phyloP scores from a whole-genome alignment of 2,888 invertebrate genomes.

The Heliconius aoede region DNA sequence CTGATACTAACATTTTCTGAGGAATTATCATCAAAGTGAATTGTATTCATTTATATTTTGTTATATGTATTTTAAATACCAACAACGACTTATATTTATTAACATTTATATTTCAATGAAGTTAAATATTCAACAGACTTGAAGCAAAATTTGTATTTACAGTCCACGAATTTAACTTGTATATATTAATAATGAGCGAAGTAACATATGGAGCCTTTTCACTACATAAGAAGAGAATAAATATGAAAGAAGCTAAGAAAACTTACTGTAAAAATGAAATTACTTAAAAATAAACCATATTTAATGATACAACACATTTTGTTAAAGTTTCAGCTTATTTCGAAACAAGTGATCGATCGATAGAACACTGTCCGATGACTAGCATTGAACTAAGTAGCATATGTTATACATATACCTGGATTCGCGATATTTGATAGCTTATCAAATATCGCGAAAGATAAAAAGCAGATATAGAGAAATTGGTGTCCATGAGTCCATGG shows the following conservation, averaged over 20 bases:
- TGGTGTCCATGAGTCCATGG: constrained; percentile 6
- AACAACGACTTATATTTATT: too few relatives aligned
- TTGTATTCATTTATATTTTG: too few relatives aligned
- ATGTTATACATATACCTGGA: background rate
- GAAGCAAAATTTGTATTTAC: too few relatives aligned
- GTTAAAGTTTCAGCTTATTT: background rate
- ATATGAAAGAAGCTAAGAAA: background rate
- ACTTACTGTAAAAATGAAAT: constrained; percentile 65
- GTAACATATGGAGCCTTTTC: too few relatives aligned
- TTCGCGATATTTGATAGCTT: too few relatives aligned
- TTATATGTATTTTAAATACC: too few relatives aligned
- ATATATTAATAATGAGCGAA: too few relatives aligned
- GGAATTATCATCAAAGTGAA: too few relatives aligned
- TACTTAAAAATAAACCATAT: constrained; percentile 62
- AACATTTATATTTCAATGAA: too few relatives aligned
- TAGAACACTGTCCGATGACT: background rate
- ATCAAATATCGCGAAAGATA: constrained; percentile 17
- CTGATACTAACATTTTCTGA: too few relatives aligned
- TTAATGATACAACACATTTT: constrained; percentile 68
- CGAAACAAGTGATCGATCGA: background rate
- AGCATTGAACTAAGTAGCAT: background rate
- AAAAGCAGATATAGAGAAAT: constrained; percentile 10
- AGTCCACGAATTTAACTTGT: too few relatives aligned
- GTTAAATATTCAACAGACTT: too few relatives aligned
- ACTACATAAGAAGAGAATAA: background rate